Evolutionary conservation across 1,140 invertebrate genomes (phyloP), one percentile per base, ranked within the genome.

Genomic region (Magallana gigas): DNA sequence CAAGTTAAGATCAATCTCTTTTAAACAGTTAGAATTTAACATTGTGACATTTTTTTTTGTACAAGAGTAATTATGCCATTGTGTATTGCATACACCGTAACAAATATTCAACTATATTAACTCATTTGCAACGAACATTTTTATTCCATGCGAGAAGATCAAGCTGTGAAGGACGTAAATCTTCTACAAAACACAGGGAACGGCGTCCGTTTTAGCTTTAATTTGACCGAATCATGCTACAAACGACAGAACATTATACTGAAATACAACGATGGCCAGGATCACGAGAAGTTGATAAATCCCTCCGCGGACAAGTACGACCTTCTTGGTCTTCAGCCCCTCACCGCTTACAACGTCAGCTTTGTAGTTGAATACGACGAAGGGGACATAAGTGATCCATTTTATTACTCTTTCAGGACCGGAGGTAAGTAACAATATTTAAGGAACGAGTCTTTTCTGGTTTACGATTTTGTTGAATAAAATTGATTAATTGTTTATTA

Each of bases 321-420:
- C 16, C 48, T 83, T 29, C 16, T 16, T 7, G 57, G 57, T 56
- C 48, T 83, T 3, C 14, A n/a, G 6, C 57, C 81, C 12, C 57
- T 58, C 2, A 83, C 81, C 14, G 16, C 9, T 9, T 83, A 83
- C 16, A 83, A 83, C 57, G 48, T 58, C 48, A 57, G 56, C 57
- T 57, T 83, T 16, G 18, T n/a, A 8, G 57, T 83, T 11, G 56
- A 83, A 83, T 83, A 83, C 18, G 81, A 83, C 9, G 68, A 29
- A 11, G 68, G 68, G 9, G 68, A 76, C 36, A 36, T 29, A 23
- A 76, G 68, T 29, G 23, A 76, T 29, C 68, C 68, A 3, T 3
- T 76, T 8, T 76, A 9, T 76, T 76, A 29, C 68, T 11, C 8
- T 12, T 76, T 76, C 68, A 76, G 23, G 23, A 76, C 68, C 4